Base-by-base conservation (phyloP, 2,113 vertebrate genomes). In the Axis porcinus region DNA sequence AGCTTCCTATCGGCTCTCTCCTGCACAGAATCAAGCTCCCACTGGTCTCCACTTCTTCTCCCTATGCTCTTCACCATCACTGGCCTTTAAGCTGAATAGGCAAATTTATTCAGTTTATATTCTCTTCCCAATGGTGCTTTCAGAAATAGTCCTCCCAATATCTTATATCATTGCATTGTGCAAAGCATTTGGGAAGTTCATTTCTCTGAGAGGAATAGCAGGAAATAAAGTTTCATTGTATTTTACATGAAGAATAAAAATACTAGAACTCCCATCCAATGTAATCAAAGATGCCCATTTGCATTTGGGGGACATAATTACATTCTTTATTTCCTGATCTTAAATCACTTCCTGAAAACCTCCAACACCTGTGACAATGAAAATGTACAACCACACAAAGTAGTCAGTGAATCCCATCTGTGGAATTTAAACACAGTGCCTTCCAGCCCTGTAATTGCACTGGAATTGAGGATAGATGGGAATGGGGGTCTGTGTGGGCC, bases 211-310 rank as follows among this genome's bases (percentile, higher is more conserved):
- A 96, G 79, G 47, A 96, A 93, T 85, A 86, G 78, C 83, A 93
- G 95, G 88, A 98, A 97, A 97, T 98, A 97, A 97, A 96, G 83
- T 97, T 97, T 97, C 97, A 97, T 92, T 97, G 82, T 97, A 87
- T 95, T 96, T 58, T 78, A 89, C 89, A 96, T 21, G 40, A 89
- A 81, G 82, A 95, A 85, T 52, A 97, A 97, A 97, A 97, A 94
- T 84, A 76, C 0, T 5, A 97, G 83, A 54, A 93, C 58, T 96
- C 64, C 19, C 47, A 95, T 87, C 70, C 96, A 96, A 9, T 45
- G 55, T 93, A 95, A 97, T 98, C 95, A 97, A 97, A 98, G 89
- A 91, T 96, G 64, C 21, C 83, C 14, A 94, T 97, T 97, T 96
- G 94, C 96, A 98, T 98, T 96, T 96, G 16, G 91, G 89, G 76